Evolutionary conservation across 2,113 vertebrate species (phyloP), one percentile per base, ranked within the genome.

Genomic region (Bagarius yarrelli): DNA sequence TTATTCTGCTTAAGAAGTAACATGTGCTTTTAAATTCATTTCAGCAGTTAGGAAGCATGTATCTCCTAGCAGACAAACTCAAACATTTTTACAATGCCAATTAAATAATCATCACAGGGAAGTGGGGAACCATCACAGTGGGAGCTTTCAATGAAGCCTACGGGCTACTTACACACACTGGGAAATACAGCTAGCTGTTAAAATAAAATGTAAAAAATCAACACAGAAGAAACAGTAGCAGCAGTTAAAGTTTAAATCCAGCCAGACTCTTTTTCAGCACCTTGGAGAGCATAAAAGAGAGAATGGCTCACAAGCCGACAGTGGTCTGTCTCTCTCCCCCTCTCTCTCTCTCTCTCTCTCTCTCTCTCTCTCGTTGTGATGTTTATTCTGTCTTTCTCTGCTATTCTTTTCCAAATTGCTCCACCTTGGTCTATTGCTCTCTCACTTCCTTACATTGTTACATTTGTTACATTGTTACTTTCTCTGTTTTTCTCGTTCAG

Each of bases 241-340:
- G 36, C 36, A 8, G 36, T n/a, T n/a, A n/a, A n/a, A n/a, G n/a
- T n/a, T 40, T 18, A 52, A 27, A 21, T 60, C 60, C 72, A 8
- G 25, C 18, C 53, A 78, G 18, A 18, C 66, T 80, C 8, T 13
- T 11, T 57, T 85, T 82, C 80, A 85, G 84, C 55, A 82, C 80
- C 84, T n/a, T 79, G 83, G 83, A 85, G 80, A 47, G 44, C 8
- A n/a, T n/a, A 8, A 40, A 8, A 40, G 36, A 85, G 83, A 5
- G 63, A 71, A 70, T 18, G 8, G 16, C 53, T 32, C 61, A 19
- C 34, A 50, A 19, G 25, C 15, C 0, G 40, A 47, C 44, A 34
- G 32, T 21, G 11, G 21, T 14, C 0, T 8, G 0, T n/a, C 5
- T 36, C 52, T 61, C 21, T 64, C 61, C 12, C 0, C 27, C 63